Percentiles rank a stretch among this genome's conserved stretches.
These are phyloP conservation scores for Crotalus helleri DNA, from an alignment of 2,113 vertebrate species.

Conservation along the genomic window DNA sequence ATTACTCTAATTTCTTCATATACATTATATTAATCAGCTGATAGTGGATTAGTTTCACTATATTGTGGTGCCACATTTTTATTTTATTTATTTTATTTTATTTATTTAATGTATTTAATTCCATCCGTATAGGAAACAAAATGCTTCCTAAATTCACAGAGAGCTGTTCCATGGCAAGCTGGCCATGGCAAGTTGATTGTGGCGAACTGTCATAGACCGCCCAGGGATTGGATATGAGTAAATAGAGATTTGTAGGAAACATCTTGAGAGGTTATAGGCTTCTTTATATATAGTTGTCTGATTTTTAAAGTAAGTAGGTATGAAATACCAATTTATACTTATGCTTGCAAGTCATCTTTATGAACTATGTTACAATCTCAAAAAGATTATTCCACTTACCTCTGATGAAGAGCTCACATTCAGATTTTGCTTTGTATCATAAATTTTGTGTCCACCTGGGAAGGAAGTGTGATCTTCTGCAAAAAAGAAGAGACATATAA, in stretches of 20 bases:
- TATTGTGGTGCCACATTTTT: neutral
- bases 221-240: neutral
- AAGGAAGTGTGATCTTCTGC: conserved; percentile 41
- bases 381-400: conserved; percentile 39
- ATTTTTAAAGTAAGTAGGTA: neutral
- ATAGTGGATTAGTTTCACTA: neutral
- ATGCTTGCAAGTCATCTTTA: neutral
- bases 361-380: neutral
- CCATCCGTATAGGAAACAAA: neutral
- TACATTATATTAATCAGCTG: neutral
- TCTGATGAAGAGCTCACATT: conserved; percentile 34
- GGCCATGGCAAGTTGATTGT: neutral
- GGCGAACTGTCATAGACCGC: neutral
- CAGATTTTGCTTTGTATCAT: conserved; percentile 21
- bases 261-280: neutral
- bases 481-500: conserved; percentile 8
- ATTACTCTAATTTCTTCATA: neutral
- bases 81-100: neutral
- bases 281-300: neutral
- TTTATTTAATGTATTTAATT: neutral
- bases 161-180: neutral
- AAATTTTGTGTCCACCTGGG: neutral
- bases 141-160: neutral
- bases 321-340: neutral
- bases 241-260: neutral